phyloP scores from a whole-genome alignment of 1,140 invertebrate species.

The Agrypnia vestita region DNA sequence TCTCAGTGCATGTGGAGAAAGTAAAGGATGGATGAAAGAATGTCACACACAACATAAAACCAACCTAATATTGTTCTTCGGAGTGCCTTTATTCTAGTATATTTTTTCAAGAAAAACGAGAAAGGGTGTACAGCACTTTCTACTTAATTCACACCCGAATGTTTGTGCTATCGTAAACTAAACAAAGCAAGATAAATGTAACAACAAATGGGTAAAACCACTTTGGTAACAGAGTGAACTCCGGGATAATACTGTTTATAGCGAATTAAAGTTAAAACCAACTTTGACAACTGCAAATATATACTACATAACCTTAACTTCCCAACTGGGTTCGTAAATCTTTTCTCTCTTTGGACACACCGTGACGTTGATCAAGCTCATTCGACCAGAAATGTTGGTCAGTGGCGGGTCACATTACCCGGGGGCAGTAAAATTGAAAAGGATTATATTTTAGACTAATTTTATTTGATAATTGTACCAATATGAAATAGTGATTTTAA shows the following conservation, averaged over 20 bases:
- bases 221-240: constrained; percentile 9
- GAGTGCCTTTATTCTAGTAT: neutral
- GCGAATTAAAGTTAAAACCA: constrained; percentile 6
- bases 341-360: neutral
- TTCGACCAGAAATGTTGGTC: neutral
- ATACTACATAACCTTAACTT: neutral
- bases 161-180: neutral
- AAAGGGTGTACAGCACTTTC: no score
- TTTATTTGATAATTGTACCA: no score
- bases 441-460: no score
- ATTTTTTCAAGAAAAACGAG: constrained; percentile 2
- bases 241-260: constrained; percentile 14
- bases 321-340: constrained; percentile 21
- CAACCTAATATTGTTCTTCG: no score
- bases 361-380: constrained; percentile 20
- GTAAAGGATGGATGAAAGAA: no score
- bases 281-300: constrained; percentile 34
- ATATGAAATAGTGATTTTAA: no score
- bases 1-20: no score
- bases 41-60: no score
- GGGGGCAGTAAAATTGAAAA: no score
- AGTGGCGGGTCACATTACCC: no score
- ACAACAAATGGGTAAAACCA: constrained; percentile 19
- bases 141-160: no score
- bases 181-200: constrained; percentile 16